Percentiles rank a stretch among this genome's conserved stretches.
These are phyloP conservation scores for Drosophila persimilis DNA, from an alignment of 1,140 invertebrate genomes.

Conservation along the genomic window DNA sequence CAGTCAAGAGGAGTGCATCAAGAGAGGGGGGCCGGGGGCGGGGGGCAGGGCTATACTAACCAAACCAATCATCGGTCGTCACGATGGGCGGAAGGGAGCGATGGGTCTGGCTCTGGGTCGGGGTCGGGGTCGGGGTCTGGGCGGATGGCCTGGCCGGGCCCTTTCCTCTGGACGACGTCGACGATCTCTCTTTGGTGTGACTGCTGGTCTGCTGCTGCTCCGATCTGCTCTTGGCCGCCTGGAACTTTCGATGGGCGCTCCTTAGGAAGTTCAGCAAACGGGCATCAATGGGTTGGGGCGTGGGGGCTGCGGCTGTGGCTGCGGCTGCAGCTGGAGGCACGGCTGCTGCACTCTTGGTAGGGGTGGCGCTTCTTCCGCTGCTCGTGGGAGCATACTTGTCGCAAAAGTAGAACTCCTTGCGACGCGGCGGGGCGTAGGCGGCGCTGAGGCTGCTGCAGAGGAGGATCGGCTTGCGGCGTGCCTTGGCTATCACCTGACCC, in stretches of 20 bases:
- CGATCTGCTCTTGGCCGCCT: constrained; percentile 34
- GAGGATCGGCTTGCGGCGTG: constrained; percentile 59
- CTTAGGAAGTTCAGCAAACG: constrained; percentile 68
- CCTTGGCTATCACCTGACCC: constrained; percentile 55
- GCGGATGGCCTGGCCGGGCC: background rate
- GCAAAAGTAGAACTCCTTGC: constrained; percentile 74
- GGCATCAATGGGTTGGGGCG: constrained; percentile 55
- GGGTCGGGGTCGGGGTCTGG: constrained; percentile 1
- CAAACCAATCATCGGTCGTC: constrained; percentile 72
- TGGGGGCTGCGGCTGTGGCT: background rate
- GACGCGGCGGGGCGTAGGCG: constrained; percentile 62
- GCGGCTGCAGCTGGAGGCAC: constrained; percentile 1
- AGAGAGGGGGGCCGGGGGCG: constrained; percentile 7
- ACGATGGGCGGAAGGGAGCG: constrained; percentile 56
- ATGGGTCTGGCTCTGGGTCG: constrained; percentile 16
- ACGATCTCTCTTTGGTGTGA: constrained; percentile 54
- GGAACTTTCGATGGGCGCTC: constrained; percentile 64
- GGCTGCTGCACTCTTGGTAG: background rate
- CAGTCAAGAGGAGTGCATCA: background rate
- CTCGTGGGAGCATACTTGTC: constrained; percentile 63
- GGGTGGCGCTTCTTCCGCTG: constrained; percentile 1
- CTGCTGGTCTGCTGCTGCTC: constrained; percentile 22
- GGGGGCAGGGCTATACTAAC: constrained; percentile 62
- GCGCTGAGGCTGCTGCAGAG: constrained; percentile 70
- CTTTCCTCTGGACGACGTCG: constrained; percentile 23